These are phyloP conservation scores for Periparus ater DNA, from an alignment of 2,797 vertebrate species.

Conservation along the genomic window DNA sequence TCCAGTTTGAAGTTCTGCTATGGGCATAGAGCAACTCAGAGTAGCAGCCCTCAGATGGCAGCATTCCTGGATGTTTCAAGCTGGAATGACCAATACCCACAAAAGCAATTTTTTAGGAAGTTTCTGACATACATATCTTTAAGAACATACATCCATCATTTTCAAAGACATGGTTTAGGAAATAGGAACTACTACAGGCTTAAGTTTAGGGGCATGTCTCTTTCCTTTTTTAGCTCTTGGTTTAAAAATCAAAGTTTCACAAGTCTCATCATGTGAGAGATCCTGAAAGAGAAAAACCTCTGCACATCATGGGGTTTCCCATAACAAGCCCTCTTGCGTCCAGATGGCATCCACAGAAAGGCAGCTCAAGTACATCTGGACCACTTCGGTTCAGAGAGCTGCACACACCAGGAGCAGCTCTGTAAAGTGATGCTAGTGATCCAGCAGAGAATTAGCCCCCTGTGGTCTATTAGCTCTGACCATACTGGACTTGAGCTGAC, in stretches of 20 bases:
- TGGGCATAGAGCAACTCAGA: accelerated
- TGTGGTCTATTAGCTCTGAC: not conserved
- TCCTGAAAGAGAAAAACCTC: not conserved
- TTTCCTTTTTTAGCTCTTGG: not conserved
- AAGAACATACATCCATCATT: not conserved
- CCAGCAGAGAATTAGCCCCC: not conserved
- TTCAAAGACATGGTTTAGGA: not conserved
- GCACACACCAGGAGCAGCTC: not conserved
- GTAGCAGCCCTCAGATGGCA: not conserved
- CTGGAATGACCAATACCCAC: not conserved
- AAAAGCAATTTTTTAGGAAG: not conserved
- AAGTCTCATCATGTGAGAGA: not conserved
- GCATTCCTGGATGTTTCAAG: not conserved
- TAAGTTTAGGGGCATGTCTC: not conserved
- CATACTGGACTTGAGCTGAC: not conserved
- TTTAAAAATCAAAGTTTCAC: not conserved
- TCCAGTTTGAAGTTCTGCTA: not conserved
- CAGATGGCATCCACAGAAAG: not conserved
- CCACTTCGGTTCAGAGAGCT: not conserved
- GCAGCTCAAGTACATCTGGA: not conserved
- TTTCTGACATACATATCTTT: not conserved
- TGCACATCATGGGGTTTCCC: not conserved
- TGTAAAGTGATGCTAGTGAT: not conserved
- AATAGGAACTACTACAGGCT: not conserved
- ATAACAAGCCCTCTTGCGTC: not conserved